Percentiles rank a stretch among this genome's conserved stretches.
These are phyloP conservation scores for Ibidorhyncha struthersii DNA, from an alignment of 2,113 vertebrate genomes.

Conservation along the genomic window DNA sequence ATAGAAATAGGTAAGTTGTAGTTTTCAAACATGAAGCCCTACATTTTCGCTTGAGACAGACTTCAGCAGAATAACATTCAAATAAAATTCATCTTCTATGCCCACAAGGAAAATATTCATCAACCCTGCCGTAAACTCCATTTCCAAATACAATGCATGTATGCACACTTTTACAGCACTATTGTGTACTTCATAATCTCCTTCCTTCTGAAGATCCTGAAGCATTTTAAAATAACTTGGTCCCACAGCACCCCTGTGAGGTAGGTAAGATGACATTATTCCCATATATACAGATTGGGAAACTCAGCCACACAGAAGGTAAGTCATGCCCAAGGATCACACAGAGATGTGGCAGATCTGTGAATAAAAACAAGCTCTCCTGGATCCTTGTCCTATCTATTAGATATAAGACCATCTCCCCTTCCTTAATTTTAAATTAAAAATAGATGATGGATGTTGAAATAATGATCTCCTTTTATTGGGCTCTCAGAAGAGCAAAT, in stretches of 20 bases:
- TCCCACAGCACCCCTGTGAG: constrained; percentile 52
- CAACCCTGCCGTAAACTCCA: not conserved
- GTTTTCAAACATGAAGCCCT: not conserved
- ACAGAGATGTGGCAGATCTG: not conserved
- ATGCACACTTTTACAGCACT: not conserved
- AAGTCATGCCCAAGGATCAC: not conserved
- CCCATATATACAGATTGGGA: not conserved
- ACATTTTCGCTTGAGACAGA: not conserved
- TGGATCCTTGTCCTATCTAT: not conserved
- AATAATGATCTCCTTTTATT: not conserved
- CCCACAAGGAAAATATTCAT: constrained; percentile 32
- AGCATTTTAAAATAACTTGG: constrained; percentile 23
- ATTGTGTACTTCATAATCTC: not conserved
- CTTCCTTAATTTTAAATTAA: not conserved
- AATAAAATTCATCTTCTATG: not conserved
- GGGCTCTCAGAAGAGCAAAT: not conserved
- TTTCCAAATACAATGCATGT: not conserved
- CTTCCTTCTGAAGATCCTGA: not conserved
- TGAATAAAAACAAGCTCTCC: not conserved
- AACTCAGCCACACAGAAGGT: constrained; percentile 37
- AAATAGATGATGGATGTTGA: not conserved
- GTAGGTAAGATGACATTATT: constrained; percentile 51
- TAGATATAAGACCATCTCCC: not conserved
- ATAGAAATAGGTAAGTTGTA: constrained; percentile 5
- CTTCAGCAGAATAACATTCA: not conserved